phyloP scores from a whole-genome alignment of 2,888 invertebrate genomes.

The Drosophila nr. perissopoda region DNA sequence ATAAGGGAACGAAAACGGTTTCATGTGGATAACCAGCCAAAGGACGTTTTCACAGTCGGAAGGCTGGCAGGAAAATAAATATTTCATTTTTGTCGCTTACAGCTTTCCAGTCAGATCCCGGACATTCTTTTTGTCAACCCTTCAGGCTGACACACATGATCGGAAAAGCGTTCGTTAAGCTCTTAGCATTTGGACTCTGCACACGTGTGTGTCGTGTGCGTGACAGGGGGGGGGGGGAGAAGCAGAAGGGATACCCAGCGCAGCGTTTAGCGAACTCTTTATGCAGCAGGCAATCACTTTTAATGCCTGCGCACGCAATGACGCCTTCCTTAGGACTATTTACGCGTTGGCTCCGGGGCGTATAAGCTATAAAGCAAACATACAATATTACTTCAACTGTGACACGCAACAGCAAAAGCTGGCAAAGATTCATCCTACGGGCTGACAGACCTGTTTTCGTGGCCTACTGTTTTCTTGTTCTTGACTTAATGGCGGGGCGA shows the following conservation, averaged over 20 bases:
- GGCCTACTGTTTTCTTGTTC: constrained; percentile 4
- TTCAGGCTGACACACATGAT: constrained; percentile 28
- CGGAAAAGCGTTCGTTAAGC: constrained; percentile 25
- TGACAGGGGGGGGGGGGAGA: too few species aligned
- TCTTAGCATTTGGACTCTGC: constrained; percentile 1
- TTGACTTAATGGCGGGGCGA: constrained; percentile 57
- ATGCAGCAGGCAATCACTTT: constrained; percentile 71
- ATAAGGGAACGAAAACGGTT: constrained; percentile 36
- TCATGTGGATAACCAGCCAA: constrained; percentile 37
- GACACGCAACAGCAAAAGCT: constrained; percentile 27
- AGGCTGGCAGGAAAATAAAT: constrained; percentile 41
- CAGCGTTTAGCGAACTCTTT: constrained; percentile 63
- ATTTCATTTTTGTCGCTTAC: constrained; percentile 41
- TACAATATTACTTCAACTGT: constrained; percentile 47
- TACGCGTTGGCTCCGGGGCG: constrained; percentile 62
- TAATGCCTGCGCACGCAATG: constrained; percentile 62
- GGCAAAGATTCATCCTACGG: constrained; percentile 9
- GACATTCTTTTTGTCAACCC: constrained; percentile 29
- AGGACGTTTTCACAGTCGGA: constrained; percentile 4
- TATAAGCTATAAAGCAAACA: constrained; percentile 72
- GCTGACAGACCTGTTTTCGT: constrained; percentile 2
- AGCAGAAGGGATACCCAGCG: constrained; percentile 30
- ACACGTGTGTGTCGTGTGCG: constrained; percentile 3
- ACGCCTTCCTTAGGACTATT: constrained; percentile 60
- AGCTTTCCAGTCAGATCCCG: constrained; percentile 11